Evolutionary conservation across 2,888 invertebrate species (phyloP).

Genomic region (Pasiphila rectangulata): DNA sequence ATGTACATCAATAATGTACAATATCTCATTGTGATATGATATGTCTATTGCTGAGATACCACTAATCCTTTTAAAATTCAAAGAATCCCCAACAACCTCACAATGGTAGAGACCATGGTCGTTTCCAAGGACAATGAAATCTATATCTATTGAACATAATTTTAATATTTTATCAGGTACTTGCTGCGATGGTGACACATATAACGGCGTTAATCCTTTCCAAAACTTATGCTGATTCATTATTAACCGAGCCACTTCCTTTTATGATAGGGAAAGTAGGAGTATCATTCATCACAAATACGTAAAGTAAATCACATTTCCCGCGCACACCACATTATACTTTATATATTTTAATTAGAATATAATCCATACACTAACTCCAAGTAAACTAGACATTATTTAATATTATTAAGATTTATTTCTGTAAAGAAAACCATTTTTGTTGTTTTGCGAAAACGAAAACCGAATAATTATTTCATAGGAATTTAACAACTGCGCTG

Average conservation of each 20-base stretch:
- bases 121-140: slow-evolving; percentile 69
- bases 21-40: slow-evolving; percentile 79
- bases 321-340: slow-evolving; percentile 10
- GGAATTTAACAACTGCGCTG: background rate
- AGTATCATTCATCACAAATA: slow-evolving; percentile 42
- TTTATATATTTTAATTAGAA: slow-evolving; percentile 26
- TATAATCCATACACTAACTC: background rate
- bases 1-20: slow-evolving; percentile 82
- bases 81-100: slow-evolving; percentile 58
- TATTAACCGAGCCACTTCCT: slow-evolving; percentile 49
- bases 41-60: slow-evolving; percentile 83
- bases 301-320: slow-evolving; percentile 25
- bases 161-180: slow-evolving; percentile 74
- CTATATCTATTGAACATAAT: slow-evolving; percentile 59
- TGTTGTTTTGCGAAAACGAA: background rate
- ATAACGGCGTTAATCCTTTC: slow-evolving; percentile 65
- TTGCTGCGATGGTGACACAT: slow-evolving; percentile 55
- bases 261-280: slow-evolving; percentile 41
- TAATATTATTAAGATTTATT: slow-evolving; percentile 24
- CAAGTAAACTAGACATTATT: background rate
- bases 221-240: slow-evolving; percentile 78
- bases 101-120: slow-evolving; percentile 74
- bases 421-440: slow-evolving; percentile 17
- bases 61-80: slow-evolving; percentile 70
- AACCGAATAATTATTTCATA: too few species aligned